These are phyloP conservation scores for Daboia siamensis DNA, from an alignment of 2,113 vertebrate species.

Conservation along the genomic window DNA sequence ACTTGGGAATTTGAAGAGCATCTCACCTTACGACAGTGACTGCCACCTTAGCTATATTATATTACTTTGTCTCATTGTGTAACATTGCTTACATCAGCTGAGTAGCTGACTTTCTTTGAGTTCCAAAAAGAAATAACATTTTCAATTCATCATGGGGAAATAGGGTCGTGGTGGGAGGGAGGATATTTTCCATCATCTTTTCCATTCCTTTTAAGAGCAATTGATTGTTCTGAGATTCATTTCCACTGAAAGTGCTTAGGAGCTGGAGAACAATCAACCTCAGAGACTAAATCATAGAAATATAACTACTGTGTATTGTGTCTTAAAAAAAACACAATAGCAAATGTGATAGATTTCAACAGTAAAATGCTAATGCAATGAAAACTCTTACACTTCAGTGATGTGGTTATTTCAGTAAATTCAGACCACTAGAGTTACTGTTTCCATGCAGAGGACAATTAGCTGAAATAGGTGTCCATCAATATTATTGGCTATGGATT, in stretches of 20 bases:
- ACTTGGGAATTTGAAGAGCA: not conserved
- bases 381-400: not conserved
- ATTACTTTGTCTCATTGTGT: not conserved
- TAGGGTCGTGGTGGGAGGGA: not conserved
- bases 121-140: not conserved
- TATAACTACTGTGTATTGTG: not conserved
- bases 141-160: not conserved
- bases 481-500: not conserved
- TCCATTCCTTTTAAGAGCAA: not conserved
- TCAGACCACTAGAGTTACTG: not conserved
- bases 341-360: not conserved
- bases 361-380: not conserved
- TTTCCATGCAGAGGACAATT: not conserved
- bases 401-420: not conserved
- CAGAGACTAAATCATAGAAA: not conserved
- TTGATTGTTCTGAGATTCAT: not conserved
- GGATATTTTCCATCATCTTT: not conserved
- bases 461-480: not conserved
- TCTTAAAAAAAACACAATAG: not conserved
- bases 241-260: not conserved
- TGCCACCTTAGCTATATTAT: slow-evolving; percentile 1
- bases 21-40: not conserved
- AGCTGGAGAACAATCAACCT: not conserved
- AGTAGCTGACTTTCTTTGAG: not conserved
- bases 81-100: not conserved